These are phyloP conservation scores for Dromas ardeola DNA, from an alignment of 2,113 vertebrate species.

Conservation along the genomic window DNA sequence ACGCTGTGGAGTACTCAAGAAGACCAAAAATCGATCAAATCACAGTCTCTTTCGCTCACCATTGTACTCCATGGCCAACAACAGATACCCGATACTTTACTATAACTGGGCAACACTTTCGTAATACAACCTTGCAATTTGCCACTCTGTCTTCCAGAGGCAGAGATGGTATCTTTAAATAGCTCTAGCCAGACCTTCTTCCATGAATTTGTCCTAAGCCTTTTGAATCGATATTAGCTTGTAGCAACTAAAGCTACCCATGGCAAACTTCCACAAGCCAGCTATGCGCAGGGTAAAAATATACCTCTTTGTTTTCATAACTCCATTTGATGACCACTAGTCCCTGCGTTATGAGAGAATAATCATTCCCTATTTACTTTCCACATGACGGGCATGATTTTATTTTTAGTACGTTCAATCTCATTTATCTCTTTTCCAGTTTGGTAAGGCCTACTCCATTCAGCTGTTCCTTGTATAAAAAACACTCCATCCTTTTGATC, in stretches of 20 bases:
- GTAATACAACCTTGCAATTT: neutral
- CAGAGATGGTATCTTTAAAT: neutral
- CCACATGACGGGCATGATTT: constrained; percentile 12
- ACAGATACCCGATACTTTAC: neutral
- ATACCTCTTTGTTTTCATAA: constrained; percentile 39
- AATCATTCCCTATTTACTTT: constrained; percentile 44
- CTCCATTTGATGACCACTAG: constrained; percentile 13
- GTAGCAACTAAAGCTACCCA: neutral
- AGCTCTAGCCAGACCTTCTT: neutral
- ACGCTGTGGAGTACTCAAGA: neutral
- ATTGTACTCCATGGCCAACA: neutral
- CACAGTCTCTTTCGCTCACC: neutral
- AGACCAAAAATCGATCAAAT: neutral
- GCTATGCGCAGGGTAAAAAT: constrained; percentile 34
- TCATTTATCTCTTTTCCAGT: constrained; percentile 31
- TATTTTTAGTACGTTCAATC: constrained; percentile 42
- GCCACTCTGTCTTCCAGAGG: neutral
- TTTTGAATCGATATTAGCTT: neutral
- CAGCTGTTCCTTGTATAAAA: neutral
- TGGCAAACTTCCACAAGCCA: constrained; percentile 20
- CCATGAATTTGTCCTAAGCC: neutral
- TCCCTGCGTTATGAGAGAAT: neutral
- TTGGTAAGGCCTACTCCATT: neutral
- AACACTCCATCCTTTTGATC: neutral
- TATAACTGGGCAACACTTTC: neutral